A percentile compares a stretch with the other conserved stretches of the same genome.
phyloP scores from a whole-genome alignment of 2,113 vertebrate genomes.

The Sphyrna mokarran region DNA sequence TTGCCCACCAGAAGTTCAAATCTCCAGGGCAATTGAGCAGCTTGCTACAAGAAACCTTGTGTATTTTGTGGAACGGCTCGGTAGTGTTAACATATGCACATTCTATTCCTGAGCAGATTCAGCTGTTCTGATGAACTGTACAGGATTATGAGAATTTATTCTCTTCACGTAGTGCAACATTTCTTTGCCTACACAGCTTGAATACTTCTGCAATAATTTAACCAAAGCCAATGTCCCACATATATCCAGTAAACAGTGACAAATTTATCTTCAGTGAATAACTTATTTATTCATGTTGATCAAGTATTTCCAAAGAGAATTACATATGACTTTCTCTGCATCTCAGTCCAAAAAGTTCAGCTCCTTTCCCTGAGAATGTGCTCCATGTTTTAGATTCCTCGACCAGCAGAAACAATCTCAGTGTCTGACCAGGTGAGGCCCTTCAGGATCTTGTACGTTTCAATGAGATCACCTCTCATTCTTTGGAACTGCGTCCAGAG shows the following conservation, averaged over 20 bases:
- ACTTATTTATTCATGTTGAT: not conserved
- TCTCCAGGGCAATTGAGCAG: not conserved
- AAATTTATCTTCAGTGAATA: not conserved
- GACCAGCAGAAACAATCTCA: too few species aligned
- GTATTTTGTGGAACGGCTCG: too few species aligned
- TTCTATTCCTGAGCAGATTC: not conserved
- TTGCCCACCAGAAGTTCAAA: too few species aligned
- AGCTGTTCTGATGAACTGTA: not conserved
- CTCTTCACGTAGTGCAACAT: not conserved
- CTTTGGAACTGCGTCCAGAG: too few species aligned
- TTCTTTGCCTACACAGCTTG: not conserved
- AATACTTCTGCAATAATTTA: not conserved
- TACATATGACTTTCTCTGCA: too few species aligned
- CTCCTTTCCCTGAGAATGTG: too few species aligned
- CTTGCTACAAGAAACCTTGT: not conserved
- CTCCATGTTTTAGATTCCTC: too few species aligned
- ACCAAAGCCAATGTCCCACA: not conserved
- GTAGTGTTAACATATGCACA: not conserved
- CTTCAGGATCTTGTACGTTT: too few species aligned
- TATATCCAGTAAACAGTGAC: not conserved
- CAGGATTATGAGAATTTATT: not conserved
- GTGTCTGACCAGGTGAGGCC: too few species aligned
- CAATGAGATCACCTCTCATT: too few species aligned
- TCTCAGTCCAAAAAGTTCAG: too few species aligned
- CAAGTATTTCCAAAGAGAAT: too few species aligned